Evolutionary conservation across 2,113 vertebrate genomes (phyloP).

Genomic region (Albula glossodonta): DNA sequence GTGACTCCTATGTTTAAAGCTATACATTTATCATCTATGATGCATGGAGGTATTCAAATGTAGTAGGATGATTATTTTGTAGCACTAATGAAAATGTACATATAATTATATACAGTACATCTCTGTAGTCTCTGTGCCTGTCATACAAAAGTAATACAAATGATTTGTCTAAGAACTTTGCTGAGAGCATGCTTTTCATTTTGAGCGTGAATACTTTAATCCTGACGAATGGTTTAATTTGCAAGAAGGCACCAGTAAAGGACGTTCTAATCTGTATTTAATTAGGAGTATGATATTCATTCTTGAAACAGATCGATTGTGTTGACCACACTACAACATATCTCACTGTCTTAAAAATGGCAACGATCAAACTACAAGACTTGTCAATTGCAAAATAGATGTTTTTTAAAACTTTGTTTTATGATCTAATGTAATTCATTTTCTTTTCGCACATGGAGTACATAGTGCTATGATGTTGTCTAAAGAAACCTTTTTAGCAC

Average conservation of each 20-base stretch:
- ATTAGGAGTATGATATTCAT: not conserved
- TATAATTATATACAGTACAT: too few species aligned
- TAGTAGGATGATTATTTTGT: not conserved
- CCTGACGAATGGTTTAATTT: not conserved
- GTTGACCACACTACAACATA: not conserved
- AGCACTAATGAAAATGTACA: not conserved
- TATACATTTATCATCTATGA: not conserved
- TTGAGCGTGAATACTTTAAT: not conserved
- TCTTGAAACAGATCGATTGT: not conserved
- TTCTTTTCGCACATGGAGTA: not conserved
- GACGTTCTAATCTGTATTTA: not conserved
- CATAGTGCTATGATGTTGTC: not conserved
- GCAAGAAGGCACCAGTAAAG: not conserved
- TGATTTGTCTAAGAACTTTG: not conserved
- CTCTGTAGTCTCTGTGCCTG: not conserved
- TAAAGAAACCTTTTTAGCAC: not conserved
- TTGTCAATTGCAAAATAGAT: not conserved
- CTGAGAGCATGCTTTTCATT: not conserved
- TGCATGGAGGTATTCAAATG: not conserved
- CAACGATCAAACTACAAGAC: not conserved
- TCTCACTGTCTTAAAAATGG: not conserved
- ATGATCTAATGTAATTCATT: not conserved
- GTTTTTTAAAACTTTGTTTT: not conserved
- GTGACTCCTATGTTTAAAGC: not conserved
- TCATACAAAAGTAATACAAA: not conserved